phyloP scores from a whole-genome alignment of 2,888 invertebrate genomes.

The Harpagoxenus sublaevis region DNA sequence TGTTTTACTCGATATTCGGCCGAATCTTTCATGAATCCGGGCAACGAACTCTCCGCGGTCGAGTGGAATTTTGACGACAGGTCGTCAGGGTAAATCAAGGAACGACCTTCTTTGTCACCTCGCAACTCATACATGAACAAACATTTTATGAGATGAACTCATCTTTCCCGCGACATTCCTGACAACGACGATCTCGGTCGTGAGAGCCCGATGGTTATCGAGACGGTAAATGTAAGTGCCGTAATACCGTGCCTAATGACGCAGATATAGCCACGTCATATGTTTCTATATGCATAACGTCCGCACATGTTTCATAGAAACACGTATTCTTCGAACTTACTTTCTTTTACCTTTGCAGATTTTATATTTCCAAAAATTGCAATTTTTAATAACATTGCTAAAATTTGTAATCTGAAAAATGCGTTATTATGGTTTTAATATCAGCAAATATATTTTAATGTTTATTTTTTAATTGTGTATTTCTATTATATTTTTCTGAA shows the following conservation, averaged over 20 bases:
- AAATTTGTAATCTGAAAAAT: not conserved
- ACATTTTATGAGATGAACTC: slow-evolving; percentile 45
- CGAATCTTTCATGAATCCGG: slow-evolving; percentile 25
- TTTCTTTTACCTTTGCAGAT: not conserved
- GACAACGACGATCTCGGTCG: slow-evolving; percentile 57
- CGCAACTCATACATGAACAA: slow-evolving; percentile 32
- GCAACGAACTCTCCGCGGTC: slow-evolving; percentile 65
- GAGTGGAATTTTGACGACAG: slow-evolving; percentile 57
- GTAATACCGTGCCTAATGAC: slow-evolving; percentile 63
- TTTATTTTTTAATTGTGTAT: not conserved
- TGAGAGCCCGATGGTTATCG: slow-evolving; percentile 74
- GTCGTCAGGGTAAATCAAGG: slow-evolving; percentile 70
- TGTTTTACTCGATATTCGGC: slow-evolving; percentile 18
- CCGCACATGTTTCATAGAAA: slow-evolving; percentile 8
- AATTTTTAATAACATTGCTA: not conserved
- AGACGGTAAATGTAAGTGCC: slow-evolving; percentile 60
- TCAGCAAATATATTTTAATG: not conserved
- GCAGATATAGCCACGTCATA: slow-evolving; percentile 45
- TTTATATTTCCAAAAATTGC: not conserved
- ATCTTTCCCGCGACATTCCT: slow-evolving; percentile 54
- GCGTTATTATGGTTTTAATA: not conserved
- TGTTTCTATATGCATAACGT: not conserved
- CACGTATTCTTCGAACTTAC: not conserved
- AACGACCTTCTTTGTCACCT: slow-evolving; percentile 77
- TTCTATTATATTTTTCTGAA: not conserved